Evolutionary conservation across 2,888 invertebrate species (phyloP), one percentile per base, ranked within the genome.

Genomic region (Euzetes globulus): DNA sequence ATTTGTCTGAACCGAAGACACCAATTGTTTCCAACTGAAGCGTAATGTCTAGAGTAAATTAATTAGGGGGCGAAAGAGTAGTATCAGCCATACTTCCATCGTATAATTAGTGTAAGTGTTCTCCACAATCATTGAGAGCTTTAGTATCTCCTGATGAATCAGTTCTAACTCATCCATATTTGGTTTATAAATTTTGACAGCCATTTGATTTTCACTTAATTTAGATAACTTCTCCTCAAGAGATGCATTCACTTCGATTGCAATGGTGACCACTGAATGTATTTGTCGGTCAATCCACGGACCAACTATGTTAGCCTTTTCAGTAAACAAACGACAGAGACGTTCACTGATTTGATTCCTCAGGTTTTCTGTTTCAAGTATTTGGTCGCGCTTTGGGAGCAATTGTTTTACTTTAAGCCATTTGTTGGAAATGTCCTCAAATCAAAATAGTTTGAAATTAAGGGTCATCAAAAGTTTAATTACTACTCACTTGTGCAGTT

Each of bases 271-370:
- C 78, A 99, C 97, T 71, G 94, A 94, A 84, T 98, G 98, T 88
- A 96, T 89, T 86, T 97, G 96, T 80, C 92, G 87, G 86, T 99
- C 99, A 83, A 99, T 94, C 99, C 99, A 99, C 79, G 98, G 98
- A 78, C 99, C 99, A 78, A 99, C 95, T 78, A 91, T 90, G 85
- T 99, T 99, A 77, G 99, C 96, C 85, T 98, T 98, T 84, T 97
- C 96, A 76, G 97, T 99, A 85, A 99, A 99, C 86, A 97, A 94
- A 80, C 96, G 88, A 81, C 99, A 90, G 80, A 99, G 88, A 84
- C 91, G 90, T 86, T 99, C 99, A 85, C 99, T 87, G 88, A 89
- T 94, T 85, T 98, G 96, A 85, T 99, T 98, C 85, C 97, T 94
- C 84, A 94, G 90, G 82, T 96, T 89, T 85, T 99, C 99, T 74